Evolutionary conservation across 2,888 invertebrate species (phyloP), one percentile per base, ranked within the genome.

Genomic region (Arrhopalites spinosus): DNA sequence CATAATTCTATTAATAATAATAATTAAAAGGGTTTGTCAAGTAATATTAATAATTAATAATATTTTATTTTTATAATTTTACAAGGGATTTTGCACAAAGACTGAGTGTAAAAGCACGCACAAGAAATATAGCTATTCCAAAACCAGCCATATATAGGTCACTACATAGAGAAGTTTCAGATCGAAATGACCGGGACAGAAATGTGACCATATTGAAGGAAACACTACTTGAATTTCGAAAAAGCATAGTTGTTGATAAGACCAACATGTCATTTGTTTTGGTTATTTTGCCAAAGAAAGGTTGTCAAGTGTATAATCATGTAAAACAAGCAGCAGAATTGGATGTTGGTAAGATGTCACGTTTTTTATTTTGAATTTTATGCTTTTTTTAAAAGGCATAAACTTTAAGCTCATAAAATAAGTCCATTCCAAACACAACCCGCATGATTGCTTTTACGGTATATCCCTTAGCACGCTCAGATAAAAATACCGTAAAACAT

Each of bases 251-350:
- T 3, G 23, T 2, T 20, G 71, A 59, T 23, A 25, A 23, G 27
- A n/a, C 30, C 23, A 61, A 74, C 23, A 47, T 30, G 29, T n/a
- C 45, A n/a, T 74, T 79, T 30, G 73, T 78, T 15, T 25, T 79
- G 13, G 79, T 79, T 0, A 71, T 79, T 17, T 20, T 79, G 2
- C 74, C 77, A 5, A 73, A 70, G 50, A 79, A 79, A 29, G 71
- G 73, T 2, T 74, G 45, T 11, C 27, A 43, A 13, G 7, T 78
- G 7, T 79, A 79, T 71, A 67, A 45, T 36, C 77, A 79, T 69
- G 76, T 78, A 0, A 79, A 79, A 43, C 79, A 78, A 47, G 79
- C 79, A 7, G 76, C 79, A 0, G 79, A 79, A 25, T 45, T 79
- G 1, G 73, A 81, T 8, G 64, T 82, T 8, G 36, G 36, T 36